Evolutionary conservation across 2,113 vertebrate species (phyloP), one percentile per base, ranked within the genome.

Genomic region (Chaenogobius annularis): DNA sequence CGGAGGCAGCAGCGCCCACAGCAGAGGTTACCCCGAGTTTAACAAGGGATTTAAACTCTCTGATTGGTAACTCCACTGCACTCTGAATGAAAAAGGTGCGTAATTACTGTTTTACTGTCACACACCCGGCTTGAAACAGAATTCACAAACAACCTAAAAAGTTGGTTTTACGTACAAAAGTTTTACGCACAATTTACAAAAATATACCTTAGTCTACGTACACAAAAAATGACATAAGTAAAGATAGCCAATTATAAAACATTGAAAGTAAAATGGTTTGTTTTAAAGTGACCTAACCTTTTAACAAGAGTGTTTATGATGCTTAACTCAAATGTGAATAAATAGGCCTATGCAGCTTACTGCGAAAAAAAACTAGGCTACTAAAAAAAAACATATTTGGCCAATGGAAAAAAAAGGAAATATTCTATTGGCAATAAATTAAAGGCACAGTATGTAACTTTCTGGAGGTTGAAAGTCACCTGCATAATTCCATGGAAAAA

Each of bases 41-140:
- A 94, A 88, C 91, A 86, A 77, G 89, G 90, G 90, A 92, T 94
- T 93, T 86, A 86, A 90, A 84, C n/a, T n/a, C n/a, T n/a, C n/a
- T n/a, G 90, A 93, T 89, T 78, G 67, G 56, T 87, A 61, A 79
- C 31, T 10, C n/a, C 10, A 72, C n/a, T n/a, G 80, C 72, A 78
- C 68, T 44, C 55, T 74, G 80, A 80, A 81, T 81, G 83, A 80
- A 83, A 84, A 91, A 78, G 75, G 77, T 23, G 35, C 69, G 35
- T 82, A 79, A 87, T 87, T 84, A 85, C 26, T 83, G 3, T 62
- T 78, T 37, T 66, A 68, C 22, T 11, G 22, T 23, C 3, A 73
- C 58, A 70, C 79, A 23, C 75, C 65, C 62, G 48, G 10, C 1
- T 59, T 23, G 58, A 61, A 61, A 35, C 56, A 31, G 12, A 31